Conservation (phyloP, 2,113 vertebrate species). For the Myanophis thanlyinensis region DNA sequence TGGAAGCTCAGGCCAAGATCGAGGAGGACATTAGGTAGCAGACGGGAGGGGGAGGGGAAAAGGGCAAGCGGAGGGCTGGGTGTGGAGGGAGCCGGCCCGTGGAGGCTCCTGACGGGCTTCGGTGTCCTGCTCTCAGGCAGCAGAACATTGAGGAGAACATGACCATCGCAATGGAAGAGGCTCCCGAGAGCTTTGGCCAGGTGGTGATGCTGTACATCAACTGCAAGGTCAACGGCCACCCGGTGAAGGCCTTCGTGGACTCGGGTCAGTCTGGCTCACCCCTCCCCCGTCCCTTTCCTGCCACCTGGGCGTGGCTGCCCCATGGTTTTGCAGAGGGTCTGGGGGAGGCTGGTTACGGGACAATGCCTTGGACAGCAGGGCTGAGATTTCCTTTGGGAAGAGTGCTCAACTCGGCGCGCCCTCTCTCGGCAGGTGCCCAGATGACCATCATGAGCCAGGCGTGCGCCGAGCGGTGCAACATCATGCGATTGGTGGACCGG, state of each 20-base stretch:
- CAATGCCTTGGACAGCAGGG: rapidly evolving
- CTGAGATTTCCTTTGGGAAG: background rate
- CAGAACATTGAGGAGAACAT: conserved; percentile 99
- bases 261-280: conserved; percentile 76
- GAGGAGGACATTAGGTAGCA: conserved; percentile 96
- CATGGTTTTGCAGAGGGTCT: rapidly evolving
- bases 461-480: conserved; percentile 96
- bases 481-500: conserved; percentile 96
- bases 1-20: conserved; percentile 99
- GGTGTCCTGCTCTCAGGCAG: conserved; percentile 76
- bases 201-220: conserved; percentile 99
- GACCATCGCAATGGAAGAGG: conserved; percentile 99
- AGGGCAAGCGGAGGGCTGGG: background rate
- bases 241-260: conserved; percentile 98
- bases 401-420: background rate
- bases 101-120: conserved; percentile 17
- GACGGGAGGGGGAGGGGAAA: background rate
- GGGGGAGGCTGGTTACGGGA: background rate
- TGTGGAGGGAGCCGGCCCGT: background rate
- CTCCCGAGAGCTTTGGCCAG: conserved; percentile 97
- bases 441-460: conserved; percentile 99
- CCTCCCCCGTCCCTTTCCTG: rapidly evolving
- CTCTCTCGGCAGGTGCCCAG: conserved; percentile 83
- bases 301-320: background rate
- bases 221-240: conserved; percentile 97